Evolutionary conservation across 2,797 vertebrate species (phyloP), one percentile per base, ranked within the genome.

Genomic region (Threskiornis aethiopicus): DNA sequence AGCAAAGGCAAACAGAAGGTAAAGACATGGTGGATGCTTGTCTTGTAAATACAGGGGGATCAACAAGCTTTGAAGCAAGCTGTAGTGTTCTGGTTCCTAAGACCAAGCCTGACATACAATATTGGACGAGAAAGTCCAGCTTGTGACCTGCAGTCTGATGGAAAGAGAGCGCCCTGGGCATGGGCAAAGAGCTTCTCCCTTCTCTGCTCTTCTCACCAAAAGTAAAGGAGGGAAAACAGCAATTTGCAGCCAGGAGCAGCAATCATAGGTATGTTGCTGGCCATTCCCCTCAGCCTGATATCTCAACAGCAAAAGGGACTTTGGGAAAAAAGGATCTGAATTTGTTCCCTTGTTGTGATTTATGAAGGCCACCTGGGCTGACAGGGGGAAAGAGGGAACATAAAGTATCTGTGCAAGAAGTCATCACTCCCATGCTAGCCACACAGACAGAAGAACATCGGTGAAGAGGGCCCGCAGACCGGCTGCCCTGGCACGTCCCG

Each of bases 341-440:
- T 18, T 16, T n/a, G 26, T 17, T 54, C 42, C 31, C 47, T 29
- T 52, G 16, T 14, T 15, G 11, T 24, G 49, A 76, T 59, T 88
- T 64, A 28, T 7, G 14, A 79, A 55, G 26, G 8, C 35, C 24
- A 24, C 11, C 21, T 35, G 18, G 28, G 46, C 24, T 33, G 33
- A n/a, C 15, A 14, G 9, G 3, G 18, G 15, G 9, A 37, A 57
- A 26, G 37, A 42, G 33, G 11, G 39, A 71, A 79, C 54, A 9
- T 5, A 37, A 37, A 70, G 0, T 16, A 42, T 7, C 49, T 20
- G 11, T 12, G n/a, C n/a, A 51, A 55, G 49, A 42, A 72, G 21
- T 10, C 19, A 26, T 20, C 0, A 1, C 29, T 64, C 16, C 21
- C 62, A 5, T 3, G 11, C 35, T 26, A 42, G 35, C 42, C 55